phyloP scores from a whole-genome alignment of 2,113 vertebrate genomes.

The Taurulus bubalis region DNA sequence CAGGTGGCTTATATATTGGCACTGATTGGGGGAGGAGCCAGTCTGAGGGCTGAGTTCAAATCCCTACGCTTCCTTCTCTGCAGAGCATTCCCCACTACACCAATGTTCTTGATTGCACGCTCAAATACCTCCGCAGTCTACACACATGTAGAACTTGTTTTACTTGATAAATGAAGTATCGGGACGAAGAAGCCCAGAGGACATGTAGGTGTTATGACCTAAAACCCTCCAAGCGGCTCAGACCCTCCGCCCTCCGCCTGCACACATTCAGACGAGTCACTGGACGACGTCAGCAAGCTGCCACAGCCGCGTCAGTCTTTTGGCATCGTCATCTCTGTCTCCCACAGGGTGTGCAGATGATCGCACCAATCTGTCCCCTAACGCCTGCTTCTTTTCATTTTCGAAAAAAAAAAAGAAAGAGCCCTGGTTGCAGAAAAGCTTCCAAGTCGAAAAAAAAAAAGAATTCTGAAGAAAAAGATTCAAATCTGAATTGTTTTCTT shows the following conservation, averaged over 20 bases:
- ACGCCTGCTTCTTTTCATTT: background rate
- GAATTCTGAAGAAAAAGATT: slow-evolving; percentile 3
- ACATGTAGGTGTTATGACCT: background rate
- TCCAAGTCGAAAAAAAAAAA: background rate
- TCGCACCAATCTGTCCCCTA: slow-evolving; percentile 37
- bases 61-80: no score
- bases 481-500: slow-evolving; percentile 3
- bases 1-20: no score
- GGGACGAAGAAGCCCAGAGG: background rate
- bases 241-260: slow-evolving; percentile 7
- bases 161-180: background rate
- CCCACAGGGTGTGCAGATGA: slow-evolving; percentile 48
- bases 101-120: background rate
- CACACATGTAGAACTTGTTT: background rate
- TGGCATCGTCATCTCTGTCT: slow-evolving; percentile 34
- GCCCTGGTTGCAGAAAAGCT: background rate
- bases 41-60: no score
- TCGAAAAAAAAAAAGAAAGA: background rate
- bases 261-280: slow-evolving; percentile 9
- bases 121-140: background rate
- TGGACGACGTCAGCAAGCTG: slow-evolving; percentile 37
- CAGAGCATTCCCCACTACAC: no score
- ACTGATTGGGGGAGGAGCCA: no score
- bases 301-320: slow-evolving; percentile 32
- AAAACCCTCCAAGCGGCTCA: slow-evolving; percentile 10